phyloP scores from a whole-genome alignment of 2,113 vertebrate species.

The Myrmophylax atrothorax region DNA sequence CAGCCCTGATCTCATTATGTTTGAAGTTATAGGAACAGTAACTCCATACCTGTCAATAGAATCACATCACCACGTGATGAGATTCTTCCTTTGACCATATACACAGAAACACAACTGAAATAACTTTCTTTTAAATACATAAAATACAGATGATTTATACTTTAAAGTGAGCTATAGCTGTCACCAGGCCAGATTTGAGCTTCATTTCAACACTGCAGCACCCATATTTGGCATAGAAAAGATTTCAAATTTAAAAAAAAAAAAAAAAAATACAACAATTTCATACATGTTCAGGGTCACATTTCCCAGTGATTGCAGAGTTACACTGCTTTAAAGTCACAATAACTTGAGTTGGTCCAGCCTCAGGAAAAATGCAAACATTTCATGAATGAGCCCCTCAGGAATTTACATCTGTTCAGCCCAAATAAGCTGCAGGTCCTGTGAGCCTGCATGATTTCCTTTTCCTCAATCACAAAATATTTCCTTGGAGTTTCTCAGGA shows the following conservation, averaged over 20 bases:
- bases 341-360: not conserved
- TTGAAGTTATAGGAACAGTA: not conserved
- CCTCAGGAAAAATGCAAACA: not conserved
- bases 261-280: not conserved
- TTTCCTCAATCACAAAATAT: not conserved
- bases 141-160: not conserved
- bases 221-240: not conserved
- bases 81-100: not conserved
- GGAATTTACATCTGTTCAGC: not conserved
- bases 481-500: not conserved
- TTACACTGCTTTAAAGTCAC: not conserved
- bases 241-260: not conserved
- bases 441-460: not conserved
- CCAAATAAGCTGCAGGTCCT: not conserved
- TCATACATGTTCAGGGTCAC: not conserved
- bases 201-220: not conserved
- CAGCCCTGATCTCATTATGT: not conserved
- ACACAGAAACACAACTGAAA: accelerated
- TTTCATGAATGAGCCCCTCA: not conserved
- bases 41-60: not conserved
- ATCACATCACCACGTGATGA: not conserved
- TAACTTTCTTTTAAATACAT: not conserved
- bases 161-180: not conserved
- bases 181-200: not conserved
- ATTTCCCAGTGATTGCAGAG: not conserved